phyloP scores from a whole-genome alignment of 2,113 vertebrate species.

The Corythornis cristatus region DNA sequence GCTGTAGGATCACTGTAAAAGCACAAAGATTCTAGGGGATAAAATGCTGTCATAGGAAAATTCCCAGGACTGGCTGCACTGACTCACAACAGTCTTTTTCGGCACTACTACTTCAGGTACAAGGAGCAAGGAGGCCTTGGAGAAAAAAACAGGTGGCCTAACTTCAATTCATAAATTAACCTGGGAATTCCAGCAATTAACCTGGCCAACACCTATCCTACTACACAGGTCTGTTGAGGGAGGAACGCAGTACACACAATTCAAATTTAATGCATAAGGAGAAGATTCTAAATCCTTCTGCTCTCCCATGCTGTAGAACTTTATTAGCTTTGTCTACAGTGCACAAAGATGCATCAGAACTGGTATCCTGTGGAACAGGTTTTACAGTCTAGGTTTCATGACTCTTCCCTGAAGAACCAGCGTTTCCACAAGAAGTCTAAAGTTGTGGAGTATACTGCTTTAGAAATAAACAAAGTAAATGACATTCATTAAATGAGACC shows the following conservation, averaged over 20 bases:
- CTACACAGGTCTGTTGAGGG: not conserved
- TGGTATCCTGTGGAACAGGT: constrained; percentile 4
- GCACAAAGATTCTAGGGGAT: not conserved
- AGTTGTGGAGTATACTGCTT: not conserved
- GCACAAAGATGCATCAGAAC: not conserved
- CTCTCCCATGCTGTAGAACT: not conserved
- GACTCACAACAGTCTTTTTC: not conserved
- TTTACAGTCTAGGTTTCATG: constrained; percentile 3
- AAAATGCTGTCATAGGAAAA: not conserved
- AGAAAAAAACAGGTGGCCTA: not conserved
- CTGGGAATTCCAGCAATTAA: not conserved
- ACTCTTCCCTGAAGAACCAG: constrained; percentile 28
- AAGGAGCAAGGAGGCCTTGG: not conserved
- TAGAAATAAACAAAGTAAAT: constrained; percentile 21
- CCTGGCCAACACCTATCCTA: not conserved
- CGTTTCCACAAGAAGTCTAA: not conserved
- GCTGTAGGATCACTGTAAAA: not conserved
- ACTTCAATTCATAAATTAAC: not conserved
- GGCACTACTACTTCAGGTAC: not conserved
- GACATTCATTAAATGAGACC: not conserved
- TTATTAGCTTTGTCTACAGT: not conserved
- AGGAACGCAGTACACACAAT: not conserved
- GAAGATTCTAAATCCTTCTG: not conserved
- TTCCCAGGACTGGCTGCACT: not conserved
- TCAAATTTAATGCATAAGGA: not conserved